phyloP scores from a whole-genome alignment of 2,113 vertebrate species.

The Oenanthe melanoleuca region DNA sequence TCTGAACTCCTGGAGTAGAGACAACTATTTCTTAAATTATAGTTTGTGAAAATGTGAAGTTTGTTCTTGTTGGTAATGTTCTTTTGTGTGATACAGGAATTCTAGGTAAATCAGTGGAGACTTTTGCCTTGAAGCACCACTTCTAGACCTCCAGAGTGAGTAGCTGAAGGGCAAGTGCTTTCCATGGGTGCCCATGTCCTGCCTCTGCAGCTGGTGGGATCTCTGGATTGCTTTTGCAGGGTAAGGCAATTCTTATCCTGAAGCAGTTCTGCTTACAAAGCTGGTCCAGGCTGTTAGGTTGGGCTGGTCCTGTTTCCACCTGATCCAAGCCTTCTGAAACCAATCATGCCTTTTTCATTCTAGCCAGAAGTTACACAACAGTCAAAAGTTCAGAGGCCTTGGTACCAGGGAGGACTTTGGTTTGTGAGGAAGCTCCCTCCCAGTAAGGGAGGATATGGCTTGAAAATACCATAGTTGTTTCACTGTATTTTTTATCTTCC shows the following conservation, averaged over 20 bases:
- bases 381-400: slow-evolving; percentile 16
- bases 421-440: background rate
- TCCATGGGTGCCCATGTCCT: background rate
- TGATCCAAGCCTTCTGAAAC: background rate
- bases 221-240: background rate
- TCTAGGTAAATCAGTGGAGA: background rate
- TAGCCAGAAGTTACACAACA: background rate
- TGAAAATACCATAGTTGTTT: background rate
- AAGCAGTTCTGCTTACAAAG: background rate
- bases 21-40: background rate
- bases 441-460: background rate
- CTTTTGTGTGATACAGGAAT: background rate
- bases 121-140: background rate
- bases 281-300: background rate
- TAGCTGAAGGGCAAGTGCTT: background rate
- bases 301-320: background rate
- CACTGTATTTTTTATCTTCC: background rate
- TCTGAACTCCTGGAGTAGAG: background rate
- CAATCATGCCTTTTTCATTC: background rate
- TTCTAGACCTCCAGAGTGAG: background rate
- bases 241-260: background rate
- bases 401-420: background rate
- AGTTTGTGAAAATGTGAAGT: background rate
- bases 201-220: rapidly evolving
- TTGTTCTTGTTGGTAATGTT: background rate